Evolutionary conservation across 2,113 vertebrate genomes (phyloP).

Genomic region (Ceyx margarethae): DNA sequence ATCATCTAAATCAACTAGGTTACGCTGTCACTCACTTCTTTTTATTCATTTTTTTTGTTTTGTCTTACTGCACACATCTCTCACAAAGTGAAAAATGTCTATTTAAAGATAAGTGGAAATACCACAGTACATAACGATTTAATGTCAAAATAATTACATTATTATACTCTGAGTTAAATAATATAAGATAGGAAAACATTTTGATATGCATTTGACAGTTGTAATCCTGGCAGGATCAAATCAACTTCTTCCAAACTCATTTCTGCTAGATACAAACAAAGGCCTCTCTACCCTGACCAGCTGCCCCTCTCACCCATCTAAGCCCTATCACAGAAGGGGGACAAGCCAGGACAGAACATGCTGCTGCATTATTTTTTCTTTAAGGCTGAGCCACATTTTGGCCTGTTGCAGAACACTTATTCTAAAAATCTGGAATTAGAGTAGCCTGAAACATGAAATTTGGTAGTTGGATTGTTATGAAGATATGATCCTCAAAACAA

Average conservation of each 20-base stretch:
- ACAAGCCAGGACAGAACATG: not conserved
- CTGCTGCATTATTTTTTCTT: not conserved
- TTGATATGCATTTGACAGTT: slow-evolving; percentile 75
- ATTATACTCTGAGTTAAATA: slow-evolving; percentile 78
- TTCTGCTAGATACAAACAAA: not conserved
- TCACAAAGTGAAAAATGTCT: slow-evolving; percentile 73
- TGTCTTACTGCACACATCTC: slow-evolving; percentile 69
- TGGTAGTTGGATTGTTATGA: not conserved
- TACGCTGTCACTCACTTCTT: slow-evolving; percentile 68
- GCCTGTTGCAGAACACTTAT: not conserved
- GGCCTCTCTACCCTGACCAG: not conserved
- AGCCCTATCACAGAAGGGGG: not conserved
- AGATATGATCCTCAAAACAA: not conserved
- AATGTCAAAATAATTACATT: slow-evolving; percentile 83
- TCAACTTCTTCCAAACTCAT: slow-evolving; percentile 56
- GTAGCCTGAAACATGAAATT: not conserved
- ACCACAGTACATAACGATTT: slow-evolving; percentile 70
- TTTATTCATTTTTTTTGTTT: slow-evolving; percentile 72
- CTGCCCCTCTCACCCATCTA: not conserved
- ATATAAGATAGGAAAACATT: slow-evolving; percentile 79
- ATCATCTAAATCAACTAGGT: slow-evolving; percentile 70
- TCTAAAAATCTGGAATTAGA: not conserved
- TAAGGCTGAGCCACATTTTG: not conserved
- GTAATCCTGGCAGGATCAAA: slow-evolving; percentile 66
- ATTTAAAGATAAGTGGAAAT: slow-evolving; percentile 78